Percentiles rank a stretch among this genome's conserved stretches.
Evolutionary conservation across 2,113 vertebrate species (phyloP).

Genomic region (Arizona elegans): DNA sequence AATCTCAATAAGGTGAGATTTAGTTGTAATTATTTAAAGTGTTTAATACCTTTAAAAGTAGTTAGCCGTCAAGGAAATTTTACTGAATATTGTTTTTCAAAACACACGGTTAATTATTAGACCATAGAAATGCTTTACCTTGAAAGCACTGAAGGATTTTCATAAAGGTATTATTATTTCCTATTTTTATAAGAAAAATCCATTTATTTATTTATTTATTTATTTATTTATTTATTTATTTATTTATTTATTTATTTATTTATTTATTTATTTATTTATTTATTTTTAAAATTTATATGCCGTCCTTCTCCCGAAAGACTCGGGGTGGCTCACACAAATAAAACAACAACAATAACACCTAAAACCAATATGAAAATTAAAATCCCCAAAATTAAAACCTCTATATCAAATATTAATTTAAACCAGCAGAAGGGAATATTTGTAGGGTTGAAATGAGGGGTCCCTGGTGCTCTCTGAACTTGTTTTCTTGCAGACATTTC

Average conservation of each 20-base stretch:
- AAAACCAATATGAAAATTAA: too few relatives aligned
- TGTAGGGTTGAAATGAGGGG: background rate
- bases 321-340: too few relatives aligned
- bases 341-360: too few relatives aligned
- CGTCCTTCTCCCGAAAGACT: too few relatives aligned
- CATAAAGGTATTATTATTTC: slow-evolving; percentile 29
- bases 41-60: slow-evolving; percentile 60
- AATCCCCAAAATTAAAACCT: too few relatives aligned
- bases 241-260: too few relatives aligned
- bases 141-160: slow-evolving; percentile 44
- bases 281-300: too few relatives aligned
- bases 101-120: slow-evolving; percentile 56
- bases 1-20: slow-evolving; percentile 70
- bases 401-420: slow-evolving; percentile 33
- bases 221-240: too few relatives aligned
- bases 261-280: too few relatives aligned
- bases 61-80: slow-evolving; percentile 56
- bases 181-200: slow-evolving; percentile 48
- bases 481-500: background rate
- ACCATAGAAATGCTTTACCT: slow-evolving; percentile 49
- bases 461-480: background rate
- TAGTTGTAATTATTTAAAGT: slow-evolving; percentile 56
- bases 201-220: background rate
- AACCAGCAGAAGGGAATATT: background rate
- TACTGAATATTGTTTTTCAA: slow-evolving; percentile 60